Percentiles rank a stretch among this genome's conserved stretches.
phyloP scores from a whole-genome alignment of 2,113 vertebrate genomes.

The Elephantulus edwardii region DNA sequence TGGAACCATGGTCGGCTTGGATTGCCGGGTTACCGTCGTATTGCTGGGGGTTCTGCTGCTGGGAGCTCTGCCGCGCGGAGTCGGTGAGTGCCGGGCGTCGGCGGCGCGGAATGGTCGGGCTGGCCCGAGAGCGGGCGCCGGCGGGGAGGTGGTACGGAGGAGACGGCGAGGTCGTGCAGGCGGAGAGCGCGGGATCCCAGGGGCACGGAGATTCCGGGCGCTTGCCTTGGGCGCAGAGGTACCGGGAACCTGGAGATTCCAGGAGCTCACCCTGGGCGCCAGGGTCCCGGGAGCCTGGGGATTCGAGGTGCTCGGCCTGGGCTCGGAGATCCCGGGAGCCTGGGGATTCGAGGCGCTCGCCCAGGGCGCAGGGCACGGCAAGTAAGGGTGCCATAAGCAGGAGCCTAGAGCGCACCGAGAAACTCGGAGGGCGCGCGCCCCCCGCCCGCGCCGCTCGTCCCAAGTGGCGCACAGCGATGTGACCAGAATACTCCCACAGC shows the following conservation, averaged over 20 bases:
- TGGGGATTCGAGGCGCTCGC: too few species aligned
- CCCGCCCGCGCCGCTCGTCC: neutral
- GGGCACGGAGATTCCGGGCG: neutral
- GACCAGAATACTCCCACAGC: neutral
- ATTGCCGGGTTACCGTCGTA: neutral
- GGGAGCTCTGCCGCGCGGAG: neutral
- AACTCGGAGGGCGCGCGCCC: too few species aligned
- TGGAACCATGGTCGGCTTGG: constrained; percentile 60
- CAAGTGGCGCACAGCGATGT: neutral
- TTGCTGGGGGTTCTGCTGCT: constrained; percentile 61
- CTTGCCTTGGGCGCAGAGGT: neutral
- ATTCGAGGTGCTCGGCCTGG: neutral
- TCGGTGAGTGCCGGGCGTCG: constrained; percentile 46
- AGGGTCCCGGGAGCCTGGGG: neutral
- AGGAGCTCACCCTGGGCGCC: too few species aligned
- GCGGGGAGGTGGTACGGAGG: neutral
- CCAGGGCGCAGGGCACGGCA: neutral
- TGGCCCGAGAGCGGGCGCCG: fast-evolving
- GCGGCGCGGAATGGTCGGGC: fast-evolving
- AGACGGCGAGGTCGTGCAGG: neutral
- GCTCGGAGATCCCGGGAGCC: too few species aligned
- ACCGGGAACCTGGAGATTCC: too few species aligned
- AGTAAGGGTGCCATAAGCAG: neutral
- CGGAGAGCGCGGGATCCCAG: neutral
- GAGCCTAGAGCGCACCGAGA: neutral